Percentiles rank a stretch among this genome's conserved stretches.
phyloP scores from a whole-genome alignment of 2,888 invertebrate genomes.

The Dermolepida albohirtum region DNA sequence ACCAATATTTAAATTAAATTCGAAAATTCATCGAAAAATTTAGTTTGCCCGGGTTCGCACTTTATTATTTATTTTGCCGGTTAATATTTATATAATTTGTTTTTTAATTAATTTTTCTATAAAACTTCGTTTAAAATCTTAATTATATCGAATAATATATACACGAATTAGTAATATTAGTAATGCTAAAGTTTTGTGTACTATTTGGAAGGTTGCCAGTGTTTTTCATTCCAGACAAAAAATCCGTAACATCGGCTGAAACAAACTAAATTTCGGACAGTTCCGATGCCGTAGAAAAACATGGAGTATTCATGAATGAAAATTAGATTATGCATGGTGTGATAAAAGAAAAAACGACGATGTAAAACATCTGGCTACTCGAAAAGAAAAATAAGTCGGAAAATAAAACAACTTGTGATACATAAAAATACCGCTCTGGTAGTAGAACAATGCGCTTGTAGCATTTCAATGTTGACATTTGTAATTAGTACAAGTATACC shows the following conservation, averaged over 20 bases:
- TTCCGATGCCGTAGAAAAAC: not conserved
- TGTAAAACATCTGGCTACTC: not conserved
- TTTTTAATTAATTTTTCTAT: no score
- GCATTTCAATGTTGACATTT: not conserved
- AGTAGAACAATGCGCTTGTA: not conserved
- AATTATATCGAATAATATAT: no score
- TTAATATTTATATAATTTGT: no score
- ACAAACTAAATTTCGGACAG: slow-evolving; percentile 16
- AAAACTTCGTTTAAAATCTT: no score
- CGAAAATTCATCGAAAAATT: no score
- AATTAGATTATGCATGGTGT: slow-evolving; percentile 27
- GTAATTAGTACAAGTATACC: not conserved
- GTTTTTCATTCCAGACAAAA: slow-evolving; percentile 2
- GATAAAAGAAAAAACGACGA: slow-evolving; percentile 1
- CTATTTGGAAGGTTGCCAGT: not conserved
- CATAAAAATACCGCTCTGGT: no score
- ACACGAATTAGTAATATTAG: no score
- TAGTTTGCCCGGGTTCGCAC: no score
- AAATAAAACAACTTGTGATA: not conserved
- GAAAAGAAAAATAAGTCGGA: not conserved
- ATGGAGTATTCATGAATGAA: slow-evolving; percentile 4
- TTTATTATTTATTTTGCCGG: no score
- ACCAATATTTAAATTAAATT: no score
- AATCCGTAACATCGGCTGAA: not conserved
- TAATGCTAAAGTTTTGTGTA: no score